Percentiles rank a stretch among this genome's conserved stretches.
Evolutionary conservation across 1,140 invertebrate genomes (phyloP).

Genomic region (Drosophila albomicans): DNA sequence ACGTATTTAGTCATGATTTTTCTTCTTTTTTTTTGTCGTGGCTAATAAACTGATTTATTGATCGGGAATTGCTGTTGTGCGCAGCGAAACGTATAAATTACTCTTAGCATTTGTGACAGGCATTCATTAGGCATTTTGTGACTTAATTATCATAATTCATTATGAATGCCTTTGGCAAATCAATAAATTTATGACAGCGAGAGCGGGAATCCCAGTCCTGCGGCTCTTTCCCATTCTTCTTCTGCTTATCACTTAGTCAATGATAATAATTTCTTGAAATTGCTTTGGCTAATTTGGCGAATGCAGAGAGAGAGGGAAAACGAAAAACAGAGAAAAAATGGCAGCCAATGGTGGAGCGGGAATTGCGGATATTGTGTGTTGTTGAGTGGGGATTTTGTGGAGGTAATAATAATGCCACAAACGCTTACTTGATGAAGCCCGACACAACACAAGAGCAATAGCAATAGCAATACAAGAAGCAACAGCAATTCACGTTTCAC

Average conservation of each 20-base stretch:
- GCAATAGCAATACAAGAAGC: neutral
- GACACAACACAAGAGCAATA: slow-evolving; percentile 17
- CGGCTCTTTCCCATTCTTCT: neutral
- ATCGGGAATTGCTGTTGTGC: slow-evolving; percentile 36
- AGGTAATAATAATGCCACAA: slow-evolving; percentile 11
- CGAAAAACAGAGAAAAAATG: neutral
- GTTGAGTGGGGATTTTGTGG: neutral
- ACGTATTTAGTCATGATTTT: slow-evolving; percentile 17
- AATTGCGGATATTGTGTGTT: neutral
- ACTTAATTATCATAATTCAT: slow-evolving; percentile 59
- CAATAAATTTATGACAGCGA: slow-evolving; percentile 45
- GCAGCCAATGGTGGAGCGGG: neutral
- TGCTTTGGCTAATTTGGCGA: slow-evolving; percentile 23
- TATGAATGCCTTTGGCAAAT: slow-evolving; percentile 40
- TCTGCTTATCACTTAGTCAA: slow-evolving; percentile 16
- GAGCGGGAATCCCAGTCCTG: neutral
- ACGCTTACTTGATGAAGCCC: slow-evolving; percentile 6
- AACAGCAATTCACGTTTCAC: too few species aligned
- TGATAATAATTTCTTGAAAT: slow-evolving; percentile 36
- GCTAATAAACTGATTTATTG: slow-evolving; percentile 46
- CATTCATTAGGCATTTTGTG: slow-evolving; percentile 48
- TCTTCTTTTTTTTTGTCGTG: neutral
- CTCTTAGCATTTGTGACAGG: slow-evolving; percentile 48
- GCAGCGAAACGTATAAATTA: slow-evolving; percentile 44
- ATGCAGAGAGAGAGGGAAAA: neutral